These are phyloP conservation scores for Blomia tropicalis DNA, from an alignment of 2,888 invertebrate species.

Conservation along the genomic window DNA sequence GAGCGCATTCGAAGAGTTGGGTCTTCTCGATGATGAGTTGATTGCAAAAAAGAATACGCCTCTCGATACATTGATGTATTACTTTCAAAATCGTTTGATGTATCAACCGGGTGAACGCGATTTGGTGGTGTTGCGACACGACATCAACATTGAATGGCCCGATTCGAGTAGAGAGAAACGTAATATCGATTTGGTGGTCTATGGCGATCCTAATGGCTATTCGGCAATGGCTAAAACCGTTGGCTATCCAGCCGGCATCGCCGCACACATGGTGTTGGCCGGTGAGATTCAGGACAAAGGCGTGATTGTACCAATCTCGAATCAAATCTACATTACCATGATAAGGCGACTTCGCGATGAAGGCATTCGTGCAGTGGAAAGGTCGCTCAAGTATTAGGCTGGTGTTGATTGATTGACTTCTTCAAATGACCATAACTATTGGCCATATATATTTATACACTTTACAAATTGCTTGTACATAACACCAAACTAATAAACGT, in stretches of 20 bases:
- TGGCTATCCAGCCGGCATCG: conserved; percentile 83
- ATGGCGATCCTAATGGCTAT: conserved; percentile 57
- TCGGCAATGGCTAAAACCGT: conserved; percentile 94
- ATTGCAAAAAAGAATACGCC: conserved; percentile 71
- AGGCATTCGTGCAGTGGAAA: conserved; percentile 45
- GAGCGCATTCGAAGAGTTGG: conserved; percentile 65
- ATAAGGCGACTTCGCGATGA: conserved; percentile 67
- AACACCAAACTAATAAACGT: too few species aligned
- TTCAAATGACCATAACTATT: too few species aligned
- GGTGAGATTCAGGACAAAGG: conserved; percentile 94
- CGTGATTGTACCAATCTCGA: conserved; percentile 72
- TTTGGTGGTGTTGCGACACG: conserved; percentile 80
- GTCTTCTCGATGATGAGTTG: conserved; percentile 63
- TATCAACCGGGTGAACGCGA: conserved; percentile 76
- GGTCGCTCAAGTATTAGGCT: conserved; percentile 15
- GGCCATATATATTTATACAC: too few species aligned
- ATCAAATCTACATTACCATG: conserved; percentile 82
- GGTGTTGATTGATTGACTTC: too few species aligned
- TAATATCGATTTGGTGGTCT: conserved; percentile 61
- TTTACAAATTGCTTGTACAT: too few species aligned
- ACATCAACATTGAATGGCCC: conserved; percentile 79
- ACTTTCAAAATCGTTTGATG: conserved; percentile 60
- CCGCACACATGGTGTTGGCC: conserved; percentile 90
- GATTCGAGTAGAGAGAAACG: conserved; percentile 53
- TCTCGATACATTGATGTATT: conserved; percentile 78